Conservation (phyloP, 2,888 invertebrate genomes). For the Phrixothrix hirtus region DNA sequence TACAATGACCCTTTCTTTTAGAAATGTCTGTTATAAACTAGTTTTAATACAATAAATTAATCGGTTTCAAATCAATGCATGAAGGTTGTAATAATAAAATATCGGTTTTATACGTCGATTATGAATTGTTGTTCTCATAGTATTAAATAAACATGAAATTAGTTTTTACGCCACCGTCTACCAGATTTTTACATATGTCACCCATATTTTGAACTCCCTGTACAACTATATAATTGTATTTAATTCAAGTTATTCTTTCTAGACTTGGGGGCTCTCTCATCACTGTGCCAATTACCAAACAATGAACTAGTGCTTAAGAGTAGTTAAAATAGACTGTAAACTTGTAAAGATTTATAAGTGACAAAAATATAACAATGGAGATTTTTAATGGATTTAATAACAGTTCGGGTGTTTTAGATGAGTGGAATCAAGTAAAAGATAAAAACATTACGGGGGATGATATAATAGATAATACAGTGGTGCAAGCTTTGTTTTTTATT, state of each 20-base stretch:
- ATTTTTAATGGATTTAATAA: constrained; percentile 35
- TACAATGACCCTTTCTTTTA: no score
- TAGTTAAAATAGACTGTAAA: constrained; percentile 1
- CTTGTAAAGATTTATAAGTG: not conserved
- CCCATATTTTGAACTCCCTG: constrained; percentile 7
- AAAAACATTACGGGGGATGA: constrained; percentile 47
- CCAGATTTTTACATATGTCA: no score
- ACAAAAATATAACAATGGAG: constrained; percentile 24
- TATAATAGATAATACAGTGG: constrained; percentile 66
- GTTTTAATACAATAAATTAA: no score
- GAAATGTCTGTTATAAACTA: no score
- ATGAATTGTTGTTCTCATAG: no score
- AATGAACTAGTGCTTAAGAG: constrained; percentile 8
- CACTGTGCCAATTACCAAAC: constrained; percentile 13
- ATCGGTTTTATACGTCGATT: no score
- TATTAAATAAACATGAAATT: no score
- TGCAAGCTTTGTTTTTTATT: constrained; percentile 75
- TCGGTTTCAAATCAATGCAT: no score
- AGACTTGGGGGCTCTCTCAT: constrained; percentile 5
- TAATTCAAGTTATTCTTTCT: constrained; percentile 13
- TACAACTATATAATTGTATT: not conserved
- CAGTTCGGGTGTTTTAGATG: constrained; percentile 33
- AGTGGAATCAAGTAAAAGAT: constrained; percentile 29
- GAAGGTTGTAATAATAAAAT: no score
- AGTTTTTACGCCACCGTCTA: no score